These are phyloP conservation scores for Drosophila atripex DNA, from an alignment of 2,888 invertebrate genomes.

Conservation along the genomic window DNA sequence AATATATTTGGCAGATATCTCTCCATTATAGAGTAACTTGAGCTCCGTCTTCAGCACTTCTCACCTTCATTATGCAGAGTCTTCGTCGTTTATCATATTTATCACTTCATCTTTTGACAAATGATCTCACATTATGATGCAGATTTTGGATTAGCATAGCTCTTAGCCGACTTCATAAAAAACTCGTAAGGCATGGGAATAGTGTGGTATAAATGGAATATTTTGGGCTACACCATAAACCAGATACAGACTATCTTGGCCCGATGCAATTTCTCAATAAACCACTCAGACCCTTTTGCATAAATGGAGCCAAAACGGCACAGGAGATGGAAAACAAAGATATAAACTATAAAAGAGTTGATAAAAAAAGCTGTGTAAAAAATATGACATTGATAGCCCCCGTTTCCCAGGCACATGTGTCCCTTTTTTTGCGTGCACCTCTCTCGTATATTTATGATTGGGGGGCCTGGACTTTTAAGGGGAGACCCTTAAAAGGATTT, in stretches of 20 bases:
- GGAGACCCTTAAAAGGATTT: slow-evolving; percentile 72
- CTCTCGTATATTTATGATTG: slow-evolving; percentile 61
- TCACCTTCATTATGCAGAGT: slow-evolving; percentile 33
- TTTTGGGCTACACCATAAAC: slow-evolving; percentile 24
- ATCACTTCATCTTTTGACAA: slow-evolving; percentile 58
- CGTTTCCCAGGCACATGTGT: slow-evolving; percentile 22
- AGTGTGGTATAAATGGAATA: slow-evolving; percentile 39
- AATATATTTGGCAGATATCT: not conserved
- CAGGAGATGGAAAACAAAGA: slow-evolving; percentile 64
- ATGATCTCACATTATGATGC: slow-evolving; percentile 64
- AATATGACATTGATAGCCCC: slow-evolving; percentile 71
- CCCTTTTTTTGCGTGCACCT: slow-evolving; percentile 42
- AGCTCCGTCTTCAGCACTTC: slow-evolving; percentile 6
- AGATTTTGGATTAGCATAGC: slow-evolving; percentile 59
- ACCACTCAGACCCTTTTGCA: slow-evolving; percentile 45
- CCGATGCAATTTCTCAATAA: slow-evolving; percentile 68
- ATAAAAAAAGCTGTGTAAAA: slow-evolving; percentile 49
- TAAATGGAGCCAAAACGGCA: slow-evolving; percentile 31
- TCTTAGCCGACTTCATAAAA: slow-evolving; percentile 39
- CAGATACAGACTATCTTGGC: slow-evolving; percentile 15
- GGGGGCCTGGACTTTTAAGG: slow-evolving; percentile 23
- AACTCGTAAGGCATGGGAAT: not conserved
- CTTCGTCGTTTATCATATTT: slow-evolving; percentile 24
- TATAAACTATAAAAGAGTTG: slow-evolving; percentile 77
- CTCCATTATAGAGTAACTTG: slow-evolving; percentile 11